Evolutionary conservation across 2,888 invertebrate species (phyloP).

Genomic region (Eilema depressum): DNA sequence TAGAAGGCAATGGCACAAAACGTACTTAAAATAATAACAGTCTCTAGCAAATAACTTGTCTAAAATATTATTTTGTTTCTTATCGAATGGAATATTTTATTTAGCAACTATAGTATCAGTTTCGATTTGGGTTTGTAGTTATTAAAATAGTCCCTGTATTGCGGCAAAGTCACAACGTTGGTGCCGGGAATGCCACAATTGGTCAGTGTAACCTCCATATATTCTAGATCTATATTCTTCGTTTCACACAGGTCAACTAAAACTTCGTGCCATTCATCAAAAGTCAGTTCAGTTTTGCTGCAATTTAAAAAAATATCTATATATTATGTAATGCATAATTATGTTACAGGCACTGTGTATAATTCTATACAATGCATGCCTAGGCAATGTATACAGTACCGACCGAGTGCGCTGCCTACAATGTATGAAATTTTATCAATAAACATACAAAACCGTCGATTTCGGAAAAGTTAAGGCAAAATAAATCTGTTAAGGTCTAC

Average conservation of each 20-base stretch:
- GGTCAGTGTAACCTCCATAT: slow-evolving; percentile 48
- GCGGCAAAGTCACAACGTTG: slow-evolving; percentile 54
- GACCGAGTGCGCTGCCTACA: no score
- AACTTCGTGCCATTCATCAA: slow-evolving; percentile 59
- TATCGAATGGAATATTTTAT: background rate
- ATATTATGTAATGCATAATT: background rate
- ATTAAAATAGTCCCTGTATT: slow-evolving; percentile 61
- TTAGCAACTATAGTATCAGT: slow-evolving; percentile 19
- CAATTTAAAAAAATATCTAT: slow-evolving; percentile 27
- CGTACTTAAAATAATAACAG: background rate
- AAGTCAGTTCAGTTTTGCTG: slow-evolving; percentile 61
- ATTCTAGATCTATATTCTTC: slow-evolving; percentile 50
- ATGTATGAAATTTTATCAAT: no score
- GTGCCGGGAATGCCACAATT: slow-evolving; percentile 63
- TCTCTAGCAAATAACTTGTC: background rate
- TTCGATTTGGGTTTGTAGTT: slow-evolving; percentile 57
- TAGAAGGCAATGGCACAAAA: background rate
- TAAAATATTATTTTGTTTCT: background rate
- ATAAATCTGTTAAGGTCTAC: no score
- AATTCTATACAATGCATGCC: no score
- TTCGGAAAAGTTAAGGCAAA: no score
- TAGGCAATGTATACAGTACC: no score
- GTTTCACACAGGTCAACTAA: slow-evolving; percentile 53
- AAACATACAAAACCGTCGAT: no score
- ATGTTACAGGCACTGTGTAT: no score